These are phyloP conservation scores for Drosophila conformis DNA, from an alignment of 2,888 invertebrate species.

Conservation along the genomic window DNA sequence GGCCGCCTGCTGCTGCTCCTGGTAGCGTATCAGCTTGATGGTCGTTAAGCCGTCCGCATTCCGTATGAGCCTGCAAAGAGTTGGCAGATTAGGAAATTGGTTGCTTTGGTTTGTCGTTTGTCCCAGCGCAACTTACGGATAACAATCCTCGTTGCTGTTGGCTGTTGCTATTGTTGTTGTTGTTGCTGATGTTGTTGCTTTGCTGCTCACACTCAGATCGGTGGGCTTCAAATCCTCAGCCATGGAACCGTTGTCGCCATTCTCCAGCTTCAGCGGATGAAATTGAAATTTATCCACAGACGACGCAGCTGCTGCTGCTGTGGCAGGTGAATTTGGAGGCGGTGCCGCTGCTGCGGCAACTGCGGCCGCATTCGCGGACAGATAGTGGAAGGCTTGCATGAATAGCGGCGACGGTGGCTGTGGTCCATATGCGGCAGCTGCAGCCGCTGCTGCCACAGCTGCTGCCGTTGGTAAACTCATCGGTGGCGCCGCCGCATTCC, in stretches of 20 bases:
- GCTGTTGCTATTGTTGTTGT: neutral
- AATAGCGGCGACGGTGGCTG: slow-evolving; percentile 84
- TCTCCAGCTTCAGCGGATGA: slow-evolving; percentile 82
- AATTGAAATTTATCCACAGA: slow-evolving; percentile 82
- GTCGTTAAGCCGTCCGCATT: slow-evolving; percentile 85
- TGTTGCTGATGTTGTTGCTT: slow-evolving; percentile 31
- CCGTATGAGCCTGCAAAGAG: slow-evolving; percentile 82
- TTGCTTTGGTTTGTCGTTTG: neutral
- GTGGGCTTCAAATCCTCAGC: slow-evolving; percentile 89
- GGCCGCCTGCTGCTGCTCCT: slow-evolving; percentile 43
- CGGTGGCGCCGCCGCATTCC: slow-evolving; percentile 66
- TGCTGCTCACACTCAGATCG: slow-evolving; percentile 87
- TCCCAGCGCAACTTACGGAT: slow-evolving; percentile 81
- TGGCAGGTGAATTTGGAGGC: slow-evolving; percentile 83
- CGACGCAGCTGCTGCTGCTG: slow-evolving; percentile 50
- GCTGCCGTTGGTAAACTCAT: slow-evolving; percentile 82
- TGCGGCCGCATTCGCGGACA: slow-evolving; percentile 80
- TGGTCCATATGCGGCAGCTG: slow-evolving; percentile 83
- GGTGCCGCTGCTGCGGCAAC: slow-evolving; percentile 63
- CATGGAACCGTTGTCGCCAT: slow-evolving; percentile 53
- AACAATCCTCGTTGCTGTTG: slow-evolving; percentile 80
- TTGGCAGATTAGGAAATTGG: slow-evolving; percentile 35
- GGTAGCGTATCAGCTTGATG: slow-evolving; percentile 85
- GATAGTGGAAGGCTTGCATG: slow-evolving; percentile 85
- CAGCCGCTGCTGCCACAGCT: slow-evolving; percentile 83